These are phyloP conservation scores for Lithophane semibrunnea DNA, from an alignment of 2,888 invertebrate genomes.

Conservation along the genomic window DNA sequence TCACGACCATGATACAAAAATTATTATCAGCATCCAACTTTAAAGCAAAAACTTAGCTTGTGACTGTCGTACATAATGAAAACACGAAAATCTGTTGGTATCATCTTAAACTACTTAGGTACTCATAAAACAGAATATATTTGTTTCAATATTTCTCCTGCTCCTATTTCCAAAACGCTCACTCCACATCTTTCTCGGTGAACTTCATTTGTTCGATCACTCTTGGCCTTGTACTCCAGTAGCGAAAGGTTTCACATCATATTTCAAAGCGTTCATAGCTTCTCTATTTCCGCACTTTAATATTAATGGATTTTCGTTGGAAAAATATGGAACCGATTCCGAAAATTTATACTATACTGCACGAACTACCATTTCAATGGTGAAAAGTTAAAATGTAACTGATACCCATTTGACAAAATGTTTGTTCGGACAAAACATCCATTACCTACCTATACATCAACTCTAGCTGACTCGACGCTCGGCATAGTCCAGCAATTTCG, in stretches of 20 bases:
- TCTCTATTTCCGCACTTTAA: constrained; percentile 38
- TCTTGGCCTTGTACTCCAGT: constrained; percentile 32
- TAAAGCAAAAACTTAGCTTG: not conserved
- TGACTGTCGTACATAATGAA: not conserved
- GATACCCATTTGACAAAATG: constrained; percentile 43
- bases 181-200: constrained; percentile 10
- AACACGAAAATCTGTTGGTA: not conserved
- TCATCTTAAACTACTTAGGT: not conserved
- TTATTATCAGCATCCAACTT: not conserved
- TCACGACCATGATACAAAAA: not conserved
- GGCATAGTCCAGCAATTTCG: constrained; percentile 29
- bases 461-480: constrained; percentile 2
- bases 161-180: constrained; percentile 22
- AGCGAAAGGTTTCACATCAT: constrained; percentile 42
- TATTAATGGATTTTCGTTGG: constrained; percentile 43
- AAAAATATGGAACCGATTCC: constrained; percentile 25
- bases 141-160: not conserved
- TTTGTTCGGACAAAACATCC: constrained; percentile 48
- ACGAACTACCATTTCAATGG: constrained; percentile 6
- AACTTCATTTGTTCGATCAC: constrained; percentile 44
- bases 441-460: constrained; percentile 40
- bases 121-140: not conserved
- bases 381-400: constrained; percentile 44
- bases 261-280: constrained; percentile 49
- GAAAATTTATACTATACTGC: constrained; percentile 17